Evolutionary conservation across 92 coral and sea anemone genomes (phyloP), one percentile per base, ranked within the genome.

Genomic region (Epizoanthus stellaris): DNA sequence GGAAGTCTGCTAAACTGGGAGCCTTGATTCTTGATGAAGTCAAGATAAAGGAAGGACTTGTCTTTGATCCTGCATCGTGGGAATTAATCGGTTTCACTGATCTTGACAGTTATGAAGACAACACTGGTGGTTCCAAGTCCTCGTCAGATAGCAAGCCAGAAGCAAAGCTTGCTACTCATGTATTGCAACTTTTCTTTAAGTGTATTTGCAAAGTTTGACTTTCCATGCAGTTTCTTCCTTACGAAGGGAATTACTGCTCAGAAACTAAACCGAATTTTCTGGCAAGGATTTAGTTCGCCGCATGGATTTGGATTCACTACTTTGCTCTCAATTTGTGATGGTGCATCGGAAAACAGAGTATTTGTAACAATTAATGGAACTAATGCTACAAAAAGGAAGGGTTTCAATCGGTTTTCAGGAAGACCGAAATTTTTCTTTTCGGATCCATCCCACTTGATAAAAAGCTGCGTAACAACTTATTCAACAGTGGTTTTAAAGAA

Each of bases 361-460:
- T 85, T 85, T 23, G 0, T 23, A 23, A 23, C 25, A 23, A 23
- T 23, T 23, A 23, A 23, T 23, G 25, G 25, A 23, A 23, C 25
- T 20, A 47, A 76, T 76, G 57, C 63, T 21, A 52, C 9, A 11
- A 45, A 16, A 9, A 52, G 36, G 2, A 1, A 30, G 36, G 36
- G 67, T 57, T 13, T 53, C 9, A 76, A 76, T 39, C 20, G 13
- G 36, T 76, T 76, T 56, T 83, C 80, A 9, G 87, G 80, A 6
- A 83, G 43, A 67, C 87, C 87, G 2, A 42, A 54, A n/a, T 83
- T 83, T 58, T 49, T 30, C 36, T 70, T 83, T 42, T 83, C 70
- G 15, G 82, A 84, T 60, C 88, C 88, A 17, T 82, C 88, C 3
- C 73, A 72, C 43, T 59, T 84, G 13, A 84, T 84, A 84, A 84